These are phyloP conservation scores for Corythaeola cristata DNA, from an alignment of 2,113 vertebrate species.

Conservation along the genomic window DNA sequence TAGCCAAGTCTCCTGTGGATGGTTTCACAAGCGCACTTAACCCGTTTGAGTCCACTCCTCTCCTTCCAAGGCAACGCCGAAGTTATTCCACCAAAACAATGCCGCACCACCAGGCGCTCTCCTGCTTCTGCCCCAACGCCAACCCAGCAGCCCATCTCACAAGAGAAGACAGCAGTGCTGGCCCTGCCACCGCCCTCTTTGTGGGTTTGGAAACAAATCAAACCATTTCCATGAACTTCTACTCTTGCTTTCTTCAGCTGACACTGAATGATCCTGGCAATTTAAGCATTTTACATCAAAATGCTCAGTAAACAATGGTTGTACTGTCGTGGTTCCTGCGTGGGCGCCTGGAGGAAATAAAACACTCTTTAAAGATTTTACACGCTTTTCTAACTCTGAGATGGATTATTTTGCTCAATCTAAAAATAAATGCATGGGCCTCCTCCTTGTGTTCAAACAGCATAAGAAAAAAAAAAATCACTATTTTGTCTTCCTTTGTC, in stretches of 20 bases:
- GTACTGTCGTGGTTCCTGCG: background rate
- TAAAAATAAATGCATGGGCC: slow-evolving; percentile 15
- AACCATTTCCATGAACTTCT: background rate
- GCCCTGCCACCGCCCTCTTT: background rate
- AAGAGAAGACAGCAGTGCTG: background rate
- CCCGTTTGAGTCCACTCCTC: background rate
- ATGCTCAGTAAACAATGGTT: slow-evolving; percentile 22
- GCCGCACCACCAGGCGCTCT: background rate
- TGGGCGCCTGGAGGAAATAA: slow-evolving; percentile 6
- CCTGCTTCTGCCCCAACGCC: background rate
- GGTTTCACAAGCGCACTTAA: background rate
- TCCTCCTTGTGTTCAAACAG: background rate
- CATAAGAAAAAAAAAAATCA: background rate
- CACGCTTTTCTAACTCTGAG: slow-evolving; percentile 43
- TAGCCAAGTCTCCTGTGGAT: background rate
- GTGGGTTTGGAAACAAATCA: background rate
- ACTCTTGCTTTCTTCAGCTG: slow-evolving; percentile 16
- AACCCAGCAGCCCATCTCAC: background rate
- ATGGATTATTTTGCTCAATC: slow-evolving; percentile 40
- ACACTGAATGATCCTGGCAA: slow-evolving; percentile 1
- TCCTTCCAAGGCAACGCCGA: background rate
- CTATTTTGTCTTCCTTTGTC: background rate
- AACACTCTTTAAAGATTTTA: slow-evolving; percentile 46
- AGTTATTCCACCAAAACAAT: background rate
- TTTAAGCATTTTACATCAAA: slow-evolving; percentile 36